Evolutionary conservation across 2,113 vertebrate species (phyloP).

Genomic region (Pycnonotus jocosus): DNA sequence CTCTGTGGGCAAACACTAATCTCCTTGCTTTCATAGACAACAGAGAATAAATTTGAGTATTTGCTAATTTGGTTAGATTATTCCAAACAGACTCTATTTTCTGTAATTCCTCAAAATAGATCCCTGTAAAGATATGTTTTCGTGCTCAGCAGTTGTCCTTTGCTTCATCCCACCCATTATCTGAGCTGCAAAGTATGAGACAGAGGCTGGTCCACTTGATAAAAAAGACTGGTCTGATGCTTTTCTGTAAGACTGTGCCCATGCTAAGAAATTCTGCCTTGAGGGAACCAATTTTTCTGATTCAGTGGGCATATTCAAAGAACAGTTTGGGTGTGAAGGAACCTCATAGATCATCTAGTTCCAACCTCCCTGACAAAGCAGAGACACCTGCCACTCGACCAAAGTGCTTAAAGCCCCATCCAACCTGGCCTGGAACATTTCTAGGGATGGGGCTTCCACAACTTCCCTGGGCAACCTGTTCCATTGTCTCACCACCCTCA

Average conservation of each 20-base stretch:
- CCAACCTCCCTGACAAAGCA: neutral
- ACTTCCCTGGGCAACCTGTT: neutral
- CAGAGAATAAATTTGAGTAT: constrained; percentile 1
- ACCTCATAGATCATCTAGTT: neutral
- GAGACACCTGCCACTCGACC: neutral
- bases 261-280: neutral
- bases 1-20: neutral
- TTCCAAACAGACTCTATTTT: neutral
- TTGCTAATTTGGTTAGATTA: neutral
- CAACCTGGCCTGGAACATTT: neutral
- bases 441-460: neutral
- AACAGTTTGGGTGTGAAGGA: neutral
- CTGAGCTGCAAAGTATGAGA: neutral
- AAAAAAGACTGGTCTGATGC: neutral
- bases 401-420: neutral
- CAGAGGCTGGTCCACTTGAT: neutral
- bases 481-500: neutral
- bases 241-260: neutral
- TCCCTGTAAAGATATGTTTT: neutral
- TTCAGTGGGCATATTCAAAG: neutral
- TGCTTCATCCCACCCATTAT: neutral
- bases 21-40: neutral
- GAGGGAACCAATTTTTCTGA: neutral
- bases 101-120: constrained; percentile 8
- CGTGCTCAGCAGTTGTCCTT: neutral